Base-by-base conservation (phyloP, 2,888 invertebrate species). In the Drosophila imparisetae region DNA sequence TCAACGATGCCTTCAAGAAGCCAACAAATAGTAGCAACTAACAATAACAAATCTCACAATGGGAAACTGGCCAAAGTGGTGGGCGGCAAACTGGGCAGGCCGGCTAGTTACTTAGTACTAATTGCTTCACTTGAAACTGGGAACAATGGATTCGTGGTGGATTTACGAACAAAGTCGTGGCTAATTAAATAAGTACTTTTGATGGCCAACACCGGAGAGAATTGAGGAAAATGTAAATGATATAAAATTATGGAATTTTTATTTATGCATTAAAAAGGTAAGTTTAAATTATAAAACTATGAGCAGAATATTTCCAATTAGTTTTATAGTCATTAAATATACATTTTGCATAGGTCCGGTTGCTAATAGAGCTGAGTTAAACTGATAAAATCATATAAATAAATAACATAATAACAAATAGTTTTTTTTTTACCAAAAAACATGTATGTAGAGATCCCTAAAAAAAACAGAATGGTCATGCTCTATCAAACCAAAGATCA, bases 51-150 rank as follows among this genome's bases (percentile, higher is more conserved):
- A 61, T 27, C 57, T 6, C 38, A 68, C 59, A 57, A 73, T 86
- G 80, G 82, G 87, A 88, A 79, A 69, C 55, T 34, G 29, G 50
- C 10, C 29, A 50, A 36, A 36, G 29, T 21, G 54, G 67, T 45
- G 62, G 62, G 62, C 36, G 49, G 49, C 27, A 27, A 34, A 40
- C 45, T 29, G 53, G 45, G 48, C 59, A 55, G 29, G 15, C 29
- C 21, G 29, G 38, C 2, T 40, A 40, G 24, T 34, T 48, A 48
- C 36, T 55, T 57, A 49, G 52, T 68, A 34, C 63, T 64, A 81
- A 81, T 71, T 79, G 72, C 66, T 66, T 71, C 69, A 81, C 80
- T 86, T 79, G 74, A 78, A 75, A 62, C 32, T 24, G 42, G 60
- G 64, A 54, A 88, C 80, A 88, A 88, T 85, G 68, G 63, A 15